Evolutionary conservation across 2,113 vertebrate genomes (phyloP), one percentile per base, ranked within the genome.

Genomic region (Campylomormyrus tamandua): DNA sequence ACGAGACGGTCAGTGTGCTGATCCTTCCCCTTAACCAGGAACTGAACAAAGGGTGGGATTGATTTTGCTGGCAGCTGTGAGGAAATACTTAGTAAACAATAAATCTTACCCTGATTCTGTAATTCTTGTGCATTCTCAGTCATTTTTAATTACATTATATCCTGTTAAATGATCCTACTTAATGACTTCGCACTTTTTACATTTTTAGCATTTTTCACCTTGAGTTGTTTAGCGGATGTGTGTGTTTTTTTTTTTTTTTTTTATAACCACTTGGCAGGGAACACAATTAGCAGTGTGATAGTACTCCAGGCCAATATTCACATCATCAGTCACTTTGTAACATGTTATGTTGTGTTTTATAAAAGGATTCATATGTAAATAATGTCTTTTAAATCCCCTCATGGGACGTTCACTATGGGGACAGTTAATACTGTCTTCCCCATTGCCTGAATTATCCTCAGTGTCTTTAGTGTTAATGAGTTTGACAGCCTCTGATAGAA

Each of bases 1-100:
- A 99, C 0, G 97, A 99, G 92, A 98, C 97, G 95, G 98, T 98
- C 94, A 96, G 96, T 56, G 42, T 6, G 5, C 6, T 58, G 52
- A 27, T 66, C 53, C 7, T 35, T 88, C 56, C 39, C 21, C 31
- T 39, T 39, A 6, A 53, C 10, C 24, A 53, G 50, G 50, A 87
- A 19, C 85, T 17, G n/a, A 53, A 52, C 48, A n/a, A n/a, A 48
- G 83, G 39, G 24, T 10, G 39, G 45, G 2, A 84, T 21, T 84
- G 83, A 84, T 80, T 74, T 42, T 39, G 6, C 74, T 8, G 31
- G 19, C 74, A 42, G 31, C 42, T 42, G 15, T 80, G 74, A 80
- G 74, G 74, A 19, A 42, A 80, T 39, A 42, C 74, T 39, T 80
- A 3, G 74, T 35, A 77, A 35, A 15, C 70, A 77, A 31, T 74